Base-by-base conservation (phyloP, 1,140 invertebrate genomes). In the Bilobella aurantiaca region DNA sequence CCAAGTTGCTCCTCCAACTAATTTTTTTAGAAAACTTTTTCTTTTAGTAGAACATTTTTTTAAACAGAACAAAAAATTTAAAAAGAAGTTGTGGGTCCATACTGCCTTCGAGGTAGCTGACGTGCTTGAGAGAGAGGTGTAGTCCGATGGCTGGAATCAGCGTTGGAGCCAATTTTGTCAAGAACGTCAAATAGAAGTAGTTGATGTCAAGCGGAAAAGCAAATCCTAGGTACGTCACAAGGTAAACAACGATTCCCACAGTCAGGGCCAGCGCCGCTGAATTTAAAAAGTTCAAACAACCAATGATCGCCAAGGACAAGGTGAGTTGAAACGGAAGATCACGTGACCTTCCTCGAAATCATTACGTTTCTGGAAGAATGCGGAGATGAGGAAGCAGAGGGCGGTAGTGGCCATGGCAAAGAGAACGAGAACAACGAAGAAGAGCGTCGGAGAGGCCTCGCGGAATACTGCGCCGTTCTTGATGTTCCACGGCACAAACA, bases 281-380 rank as follows among this genome's bases (percentile, higher is more conserved):
- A 68, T 62, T 16, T 56, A 59, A n/a, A 42, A 37, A 28, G 53
- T 42, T 27, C 14, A 31, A 1, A 31, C 56, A 1, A n/a, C n/a
- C n/a, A n/a, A n/a, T n/a, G n/a, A n/a, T n/a, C n/a, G n/a, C n/a
- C n/a, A n/a, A n/a, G n/a, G n/a, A n/a, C n/a, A n/a, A n/a, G n/a
- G n/a, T n/a, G n/a, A n/a, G n/a, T n/a, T n/a, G n/a, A n/a, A n/a
- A n/a, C n/a, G n/a, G n/a, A n/a, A n/a, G n/a, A n/a, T n/a, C n/a
- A n/a, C n/a, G n/a, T n/a, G n/a, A n/a, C n/a, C n/a, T n/a, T n/a
- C n/a, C n/a, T 18, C 57, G 42, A 32, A 28, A 57, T 34, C 14
- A 49, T 70, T 68, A 73, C 71, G 67, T 58, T 60, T 64, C 21
- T 63, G 58, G 31, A 73, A 73, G 34, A 73, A 71, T 25, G 71